Evolutionary conservation across 2,797 vertebrate genomes (phyloP), one percentile per base, ranked within the genome.

Genomic region (Yasuhikotakia modesta): DNA sequence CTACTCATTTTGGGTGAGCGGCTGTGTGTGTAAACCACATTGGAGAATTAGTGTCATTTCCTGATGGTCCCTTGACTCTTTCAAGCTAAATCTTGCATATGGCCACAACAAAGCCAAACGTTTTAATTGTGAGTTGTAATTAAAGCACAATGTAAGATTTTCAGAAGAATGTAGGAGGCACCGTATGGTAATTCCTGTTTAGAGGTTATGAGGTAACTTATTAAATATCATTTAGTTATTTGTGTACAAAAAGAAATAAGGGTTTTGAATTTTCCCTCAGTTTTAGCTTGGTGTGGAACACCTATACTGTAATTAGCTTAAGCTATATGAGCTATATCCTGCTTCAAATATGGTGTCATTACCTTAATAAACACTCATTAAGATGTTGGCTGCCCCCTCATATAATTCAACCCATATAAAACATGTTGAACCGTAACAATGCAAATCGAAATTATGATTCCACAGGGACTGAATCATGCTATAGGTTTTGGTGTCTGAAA

Each of bases 11-110:
- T 64, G 73, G 65, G 58, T 73, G 57, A 81, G 73, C 13, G 46
- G 60, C 39, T 76, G 57, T 32, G 79, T 80, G 24, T 84, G 80
- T 82, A 69, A 68, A 78, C 81, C 85, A 83, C 68, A 84, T 82
- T 82, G 77, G 46, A 55, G 66, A 71, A 82, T 76, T 65, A 65
- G 30, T 55, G 45, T 67, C 30, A 24, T 73, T 84, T 84, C 67
- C 81, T 81, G 79, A 69, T 16, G 63, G 11, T 73, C 68, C 78
- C 50, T 78, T 67, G 64, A 77, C 48, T 27, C 76, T 76, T 83
- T 84, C 71, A 79, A 61, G 73, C 48, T 52, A 24, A 60, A 57
- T 39, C 55, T 21, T 67, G 57, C 77, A 71, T 32, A 24, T 65
- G n/a, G 61, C 82, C 78, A 80, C 80, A 82, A 77, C 70, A 85